phyloP scores from a whole-genome alignment of 1,140 invertebrate species.

The Drosophila kepulauana region DNA sequence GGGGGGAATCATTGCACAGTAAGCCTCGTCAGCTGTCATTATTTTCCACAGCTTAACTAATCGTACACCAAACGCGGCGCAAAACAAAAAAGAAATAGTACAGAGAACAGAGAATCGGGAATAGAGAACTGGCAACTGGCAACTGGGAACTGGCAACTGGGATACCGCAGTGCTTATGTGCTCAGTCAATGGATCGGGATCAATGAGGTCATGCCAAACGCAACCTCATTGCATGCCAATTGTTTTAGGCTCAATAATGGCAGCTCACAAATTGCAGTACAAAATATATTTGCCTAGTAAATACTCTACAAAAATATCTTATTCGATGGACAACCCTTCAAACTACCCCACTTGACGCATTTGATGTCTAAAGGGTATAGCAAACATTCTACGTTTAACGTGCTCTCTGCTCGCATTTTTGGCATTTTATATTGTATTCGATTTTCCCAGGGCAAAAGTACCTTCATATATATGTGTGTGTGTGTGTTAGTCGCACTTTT shows the following conservation, averaged over 20 bases:
- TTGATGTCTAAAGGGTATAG: conserved; percentile 26
- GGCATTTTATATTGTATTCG: conserved; percentile 48
- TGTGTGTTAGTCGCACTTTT: conserved; percentile 42
- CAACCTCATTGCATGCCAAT: conserved; percentile 93
- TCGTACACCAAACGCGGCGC: conserved; percentile 15
- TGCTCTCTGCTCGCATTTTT: conserved; percentile 40
- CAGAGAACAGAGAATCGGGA: neutral
- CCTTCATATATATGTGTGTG: neutral
- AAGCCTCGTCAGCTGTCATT: conserved; percentile 39
- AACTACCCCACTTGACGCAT: neutral
- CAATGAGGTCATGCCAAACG: conserved; percentile 90
- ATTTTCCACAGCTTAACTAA: conserved; percentile 47
- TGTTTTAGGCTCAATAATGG: conserved; percentile 91
- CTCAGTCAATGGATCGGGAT: conserved; percentile 92
- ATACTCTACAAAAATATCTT: neutral
- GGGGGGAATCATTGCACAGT: conserved; percentile 1
- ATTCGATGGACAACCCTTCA: too few relatives aligned
- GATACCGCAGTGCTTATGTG: conserved; percentile 88
- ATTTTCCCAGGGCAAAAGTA: conserved; percentile 34
- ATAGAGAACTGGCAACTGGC: neutral
- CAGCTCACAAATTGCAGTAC: conserved; percentile 83
- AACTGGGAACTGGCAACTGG: neutral
- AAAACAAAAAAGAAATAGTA: neutral
- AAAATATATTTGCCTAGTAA: neutral
- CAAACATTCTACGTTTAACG: conserved; percentile 42